A percentile compares a stretch with the other conserved stretches of the same genome.
phyloP scores from a whole-genome alignment of 1,140 invertebrate genomes.

The Zophobas morio region DNA sequence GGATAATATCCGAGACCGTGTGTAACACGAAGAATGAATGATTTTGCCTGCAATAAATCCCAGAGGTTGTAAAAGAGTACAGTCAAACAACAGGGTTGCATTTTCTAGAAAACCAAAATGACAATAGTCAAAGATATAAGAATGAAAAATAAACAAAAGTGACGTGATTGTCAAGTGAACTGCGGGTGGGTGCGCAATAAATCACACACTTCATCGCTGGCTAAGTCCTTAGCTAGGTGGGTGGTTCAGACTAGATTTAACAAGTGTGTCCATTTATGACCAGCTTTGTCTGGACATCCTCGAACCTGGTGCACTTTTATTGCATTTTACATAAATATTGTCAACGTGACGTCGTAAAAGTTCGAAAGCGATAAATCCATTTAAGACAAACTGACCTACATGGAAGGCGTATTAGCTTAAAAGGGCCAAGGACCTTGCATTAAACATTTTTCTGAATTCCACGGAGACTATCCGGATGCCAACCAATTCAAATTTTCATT shows the following conservation, averaged over 20 bases:
- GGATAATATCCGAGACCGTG: conserved; percentile 34
- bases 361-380: conserved; percentile 37
- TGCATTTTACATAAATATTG: conserved; percentile 54
- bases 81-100: conserved; percentile 11
- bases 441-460: no score
- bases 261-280: conserved; percentile 59
- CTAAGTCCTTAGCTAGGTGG: conserved; percentile 49
- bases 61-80: conserved; percentile 27
- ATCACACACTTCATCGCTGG: conserved; percentile 53
- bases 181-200: conserved; percentile 54
- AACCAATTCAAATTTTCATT: no score
- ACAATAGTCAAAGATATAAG: conserved; percentile 51
- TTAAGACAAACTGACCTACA: conserved; percentile 31
- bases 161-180: conserved; percentile 52
- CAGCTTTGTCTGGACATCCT: conserved; percentile 42
- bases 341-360: conserved; percentile 42
- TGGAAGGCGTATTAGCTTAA: conserved; percentile 19
- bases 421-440: neutral
- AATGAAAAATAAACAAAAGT: conserved; percentile 55
- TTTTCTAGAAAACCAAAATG: conserved; percentile 50
- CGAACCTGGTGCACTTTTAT: conserved; percentile 49
- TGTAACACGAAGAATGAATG: no score
- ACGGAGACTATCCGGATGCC: no score
- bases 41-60: conserved; percentile 18
- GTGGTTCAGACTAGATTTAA: conserved; percentile 55